Evolutionary conservation across 1,140 invertebrate species (phyloP).

Genomic region (Nomia melanderi): DNA sequence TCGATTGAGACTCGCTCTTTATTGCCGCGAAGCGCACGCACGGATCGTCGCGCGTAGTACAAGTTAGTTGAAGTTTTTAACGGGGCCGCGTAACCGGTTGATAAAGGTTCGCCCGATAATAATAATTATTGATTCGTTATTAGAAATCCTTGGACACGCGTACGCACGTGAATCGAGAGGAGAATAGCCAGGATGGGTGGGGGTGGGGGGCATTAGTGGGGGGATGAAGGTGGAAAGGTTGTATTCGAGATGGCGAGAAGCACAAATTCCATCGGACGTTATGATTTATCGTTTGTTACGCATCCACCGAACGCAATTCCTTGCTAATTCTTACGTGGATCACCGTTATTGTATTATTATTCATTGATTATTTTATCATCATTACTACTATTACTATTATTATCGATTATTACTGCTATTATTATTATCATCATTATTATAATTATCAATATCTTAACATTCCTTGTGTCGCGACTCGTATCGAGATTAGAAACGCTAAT

Average conservation of each 20-base stretch:
- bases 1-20: constrained; percentile 70
- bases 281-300: constrained; percentile 26
- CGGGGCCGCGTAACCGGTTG: constrained; percentile 16
- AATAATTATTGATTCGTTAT: constrained; percentile 66
- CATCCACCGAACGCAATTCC: background rate
- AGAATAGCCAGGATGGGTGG: background rate
- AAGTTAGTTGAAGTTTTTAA: constrained; percentile 65
- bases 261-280: constrained; percentile 15
- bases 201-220: background rate
- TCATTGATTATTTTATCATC: constrained; percentile 36
- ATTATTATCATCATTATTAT: constrained; percentile 48
- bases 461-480: background rate
- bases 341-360: constrained; percentile 40
- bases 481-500: background rate
- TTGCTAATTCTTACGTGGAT: constrained; percentile 8
- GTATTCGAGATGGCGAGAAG: constrained; percentile 62
- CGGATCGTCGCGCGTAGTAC: constrained; percentile 51
- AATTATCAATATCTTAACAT: background rate
- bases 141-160: constrained; percentile 47
- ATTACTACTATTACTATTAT: constrained; percentile 44
- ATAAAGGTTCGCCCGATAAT: constrained; percentile 23
- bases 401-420: constrained; percentile 33
- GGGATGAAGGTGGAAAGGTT: constrained; percentile 57
- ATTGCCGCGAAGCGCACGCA: constrained; percentile 54
- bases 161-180: constrained; percentile 22